phyloP scores from a whole-genome alignment of 2,113 vertebrate species.

The Aleadryas rufinucha region DNA sequence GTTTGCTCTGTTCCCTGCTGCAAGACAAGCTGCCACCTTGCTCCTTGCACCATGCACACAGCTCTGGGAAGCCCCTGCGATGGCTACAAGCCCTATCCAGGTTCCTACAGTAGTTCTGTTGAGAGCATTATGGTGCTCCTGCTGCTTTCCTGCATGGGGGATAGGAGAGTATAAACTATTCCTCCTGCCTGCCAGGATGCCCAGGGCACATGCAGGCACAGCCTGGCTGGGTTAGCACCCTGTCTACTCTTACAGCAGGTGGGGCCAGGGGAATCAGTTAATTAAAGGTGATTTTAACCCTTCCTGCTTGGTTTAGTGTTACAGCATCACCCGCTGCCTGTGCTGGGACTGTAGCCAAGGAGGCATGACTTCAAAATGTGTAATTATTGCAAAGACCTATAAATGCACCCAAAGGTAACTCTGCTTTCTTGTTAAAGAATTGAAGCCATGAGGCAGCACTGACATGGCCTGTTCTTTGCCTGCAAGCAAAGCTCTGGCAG shows the following conservation, averaged over 20 bases:
- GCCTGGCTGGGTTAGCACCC: not conserved
- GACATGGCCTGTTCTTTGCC: not conserved
- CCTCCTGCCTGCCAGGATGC: not conserved
- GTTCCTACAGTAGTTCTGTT: not conserved
- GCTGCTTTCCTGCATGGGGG: not conserved
- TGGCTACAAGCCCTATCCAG: not conserved
- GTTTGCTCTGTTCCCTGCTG: not conserved
- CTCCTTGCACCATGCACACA: rapidly evolving
- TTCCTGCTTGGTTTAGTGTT: not conserved
- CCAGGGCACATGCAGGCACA: rapidly evolving
- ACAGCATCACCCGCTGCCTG: not conserved
- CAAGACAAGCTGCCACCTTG: not conserved
- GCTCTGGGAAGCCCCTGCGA: rapidly evolving
- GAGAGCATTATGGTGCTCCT: not conserved
- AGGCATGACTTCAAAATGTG: not conserved
- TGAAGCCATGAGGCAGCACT: not conserved
- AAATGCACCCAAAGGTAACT: not conserved
- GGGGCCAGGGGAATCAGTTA: not conserved
- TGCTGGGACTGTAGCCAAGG: not conserved
- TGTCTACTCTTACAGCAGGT: not conserved
- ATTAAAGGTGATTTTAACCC: conserved; percentile 1
- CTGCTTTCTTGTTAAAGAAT: not conserved
- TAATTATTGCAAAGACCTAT: not conserved
- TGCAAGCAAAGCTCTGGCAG: not conserved
- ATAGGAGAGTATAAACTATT: not conserved